A percentile compares a stretch with the other conserved stretches of the same genome.
Conservation (phyloP, 2,113 vertebrate genomes). For the Bufo gargarizans region DNA sequence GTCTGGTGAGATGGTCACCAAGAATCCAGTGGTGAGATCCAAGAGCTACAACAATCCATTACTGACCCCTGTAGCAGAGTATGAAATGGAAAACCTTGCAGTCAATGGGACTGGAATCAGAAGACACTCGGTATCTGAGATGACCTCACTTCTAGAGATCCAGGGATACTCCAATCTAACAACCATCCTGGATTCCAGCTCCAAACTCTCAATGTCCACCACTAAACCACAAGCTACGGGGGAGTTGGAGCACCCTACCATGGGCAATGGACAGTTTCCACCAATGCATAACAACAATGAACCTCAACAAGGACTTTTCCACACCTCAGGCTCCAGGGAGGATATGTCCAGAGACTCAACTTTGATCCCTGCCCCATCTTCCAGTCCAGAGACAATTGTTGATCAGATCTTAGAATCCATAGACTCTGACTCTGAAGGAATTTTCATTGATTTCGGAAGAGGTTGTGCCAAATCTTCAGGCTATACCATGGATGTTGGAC, state of each 20-base stretch:
- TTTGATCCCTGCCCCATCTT: constrained; percentile 70
- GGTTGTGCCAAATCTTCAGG: constrained; percentile 67
- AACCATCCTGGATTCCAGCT: constrained; percentile 66
- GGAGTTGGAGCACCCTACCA: constrained; percentile 61
- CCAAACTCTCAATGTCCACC: constrained; percentile 65
- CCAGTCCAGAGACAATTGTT: constrained; percentile 81
- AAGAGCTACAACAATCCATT: constrained; percentile 94
- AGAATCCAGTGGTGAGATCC: constrained; percentile 89
- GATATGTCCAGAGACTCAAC: constrained; percentile 71
- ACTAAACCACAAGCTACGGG: constrained; percentile 27
- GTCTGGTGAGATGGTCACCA: constrained; percentile 71
- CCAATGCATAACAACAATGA: constrained; percentile 61
- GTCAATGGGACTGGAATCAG: constrained; percentile 71
- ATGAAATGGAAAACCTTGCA: constrained; percentile 74
- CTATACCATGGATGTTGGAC: constrained; percentile 70
- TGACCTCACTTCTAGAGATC: constrained; percentile 87
- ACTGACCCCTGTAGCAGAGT: constrained; percentile 88
- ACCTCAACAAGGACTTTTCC: constrained; percentile 67
- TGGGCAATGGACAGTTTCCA: constrained; percentile 45
- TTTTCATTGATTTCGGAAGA: constrained; percentile 88
- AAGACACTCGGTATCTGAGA: constrained; percentile 90
- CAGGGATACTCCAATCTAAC: constrained; percentile 72
- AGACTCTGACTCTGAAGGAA: constrained; percentile 86
- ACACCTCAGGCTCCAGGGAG: constrained; percentile 56
- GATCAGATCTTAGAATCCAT: constrained; percentile 82